Conservation (phyloP, 30 jellyfish, hydroid and myxozoan genomes). For the Aurelia sp. region DNA sequence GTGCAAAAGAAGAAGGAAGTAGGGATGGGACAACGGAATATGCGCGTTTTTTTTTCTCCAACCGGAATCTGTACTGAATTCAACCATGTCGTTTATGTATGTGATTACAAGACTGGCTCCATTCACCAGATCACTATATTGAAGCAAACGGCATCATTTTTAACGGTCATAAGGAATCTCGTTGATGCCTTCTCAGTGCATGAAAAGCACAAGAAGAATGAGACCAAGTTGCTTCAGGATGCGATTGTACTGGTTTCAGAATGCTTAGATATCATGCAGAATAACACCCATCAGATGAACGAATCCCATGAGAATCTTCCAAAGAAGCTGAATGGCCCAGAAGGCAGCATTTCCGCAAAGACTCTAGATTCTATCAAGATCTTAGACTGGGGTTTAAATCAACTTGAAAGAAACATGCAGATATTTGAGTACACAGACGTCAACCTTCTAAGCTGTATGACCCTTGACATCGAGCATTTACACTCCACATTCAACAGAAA, state of each 20-base stretch:
- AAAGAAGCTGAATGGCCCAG: conserved; percentile 35
- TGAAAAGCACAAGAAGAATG: conserved; percentile 18
- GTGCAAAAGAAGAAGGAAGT: background rate
- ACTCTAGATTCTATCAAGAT: conserved; percentile 1
- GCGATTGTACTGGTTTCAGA: conserved; percentile 31
- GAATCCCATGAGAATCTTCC: conserved; percentile 5
- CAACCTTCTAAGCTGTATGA: conserved; percentile 11
- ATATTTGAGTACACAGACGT: background rate
- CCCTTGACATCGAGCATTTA: conserved; percentile 11
- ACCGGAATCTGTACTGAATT: background rate
- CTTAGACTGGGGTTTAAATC: conserved; percentile 20
- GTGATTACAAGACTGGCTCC: conserved; percentile 9
- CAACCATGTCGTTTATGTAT: conserved; percentile 32
- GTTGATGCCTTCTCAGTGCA: conserved; percentile 19
- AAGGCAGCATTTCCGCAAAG: conserved; percentile 41
- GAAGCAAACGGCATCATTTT: conserved; percentile 11
- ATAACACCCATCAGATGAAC: background rate
- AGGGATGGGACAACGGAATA: background rate
- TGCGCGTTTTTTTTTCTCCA: background rate
- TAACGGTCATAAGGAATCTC: background rate
- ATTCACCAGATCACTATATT: conserved; percentile 16
- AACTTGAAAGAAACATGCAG: background rate
- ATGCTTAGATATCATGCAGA: background rate
- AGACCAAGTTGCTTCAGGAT: background rate
- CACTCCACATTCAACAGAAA: conserved; percentile 13